A percentile compares a stretch with the other conserved stretches of the same genome.
phyloP scores from a whole-genome alignment of 2,888 invertebrate genomes.

The Caenorhabditis virilis region DNA sequence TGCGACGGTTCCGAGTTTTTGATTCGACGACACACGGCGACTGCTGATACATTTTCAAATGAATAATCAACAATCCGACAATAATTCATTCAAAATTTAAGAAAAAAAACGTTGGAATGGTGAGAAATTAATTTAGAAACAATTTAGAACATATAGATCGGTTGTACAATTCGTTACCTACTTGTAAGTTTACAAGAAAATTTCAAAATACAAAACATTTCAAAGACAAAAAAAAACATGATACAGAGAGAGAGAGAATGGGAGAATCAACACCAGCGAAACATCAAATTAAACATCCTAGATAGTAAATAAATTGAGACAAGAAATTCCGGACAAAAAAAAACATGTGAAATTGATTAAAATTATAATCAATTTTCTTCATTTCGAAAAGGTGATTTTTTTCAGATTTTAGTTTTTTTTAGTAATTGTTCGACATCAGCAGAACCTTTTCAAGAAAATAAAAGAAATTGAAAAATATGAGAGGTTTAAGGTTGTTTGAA shows the following conservation, averaged over 20 bases:
- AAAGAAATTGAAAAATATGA: background rate
- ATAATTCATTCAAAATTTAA: constrained; percentile 2
- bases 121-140: background rate
- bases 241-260: too few species aligned
- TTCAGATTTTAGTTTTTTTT: background rate
- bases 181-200: too few species aligned
- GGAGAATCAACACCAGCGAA: background rate
- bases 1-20: constrained; percentile 4
- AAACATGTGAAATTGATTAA: too few species aligned
- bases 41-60: background rate
- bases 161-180: too few species aligned
- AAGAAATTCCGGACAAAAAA: too few species aligned
- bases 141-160: too few species aligned
- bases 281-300: background rate
- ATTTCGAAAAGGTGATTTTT: too few species aligned
- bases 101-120: background rate
- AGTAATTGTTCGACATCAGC: background rate
- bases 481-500: constrained; percentile 5
- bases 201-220: too few species aligned
- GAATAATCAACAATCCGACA: constrained; percentile 1
- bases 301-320: background rate
- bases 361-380: too few species aligned
- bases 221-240: too few species aligned
- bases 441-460: constrained; percentile 6
- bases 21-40: constrained; percentile 6